phyloP scores from a whole-genome alignment of 2,888 invertebrate species.

The Sinotaia quadrata region DNA sequence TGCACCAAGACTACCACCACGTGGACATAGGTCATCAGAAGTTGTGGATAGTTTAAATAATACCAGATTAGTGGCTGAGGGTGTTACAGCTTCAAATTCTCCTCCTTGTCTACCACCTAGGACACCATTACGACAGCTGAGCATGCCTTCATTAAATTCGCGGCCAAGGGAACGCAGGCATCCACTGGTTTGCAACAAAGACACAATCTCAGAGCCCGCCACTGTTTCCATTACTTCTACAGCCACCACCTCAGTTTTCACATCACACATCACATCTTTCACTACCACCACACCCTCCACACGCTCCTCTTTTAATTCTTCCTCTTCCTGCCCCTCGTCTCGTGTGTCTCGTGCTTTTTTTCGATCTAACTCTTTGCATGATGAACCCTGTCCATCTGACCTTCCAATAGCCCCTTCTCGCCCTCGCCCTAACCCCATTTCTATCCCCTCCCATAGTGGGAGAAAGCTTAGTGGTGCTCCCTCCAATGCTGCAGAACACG shows the following conservation, averaged over 20 bases:
- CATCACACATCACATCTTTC: background rate
- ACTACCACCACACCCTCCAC: background rate
- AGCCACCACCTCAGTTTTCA: conserved; percentile 1
- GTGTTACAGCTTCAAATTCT: background rate
- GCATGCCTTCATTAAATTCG: conserved; percentile 73
- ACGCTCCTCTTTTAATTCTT: background rate
- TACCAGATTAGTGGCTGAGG: background rate
- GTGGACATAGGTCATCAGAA: conserved; percentile 15
- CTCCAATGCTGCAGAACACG: conserved; percentile 12
- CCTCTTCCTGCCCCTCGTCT: background rate
- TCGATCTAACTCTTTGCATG: conserved; percentile 23
- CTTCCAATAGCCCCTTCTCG: conserved; percentile 87
- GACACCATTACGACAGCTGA: conserved; percentile 21
- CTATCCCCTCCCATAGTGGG: conserved; percentile 53
- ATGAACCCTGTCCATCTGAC: conserved; percentile 21
- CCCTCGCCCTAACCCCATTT: conserved; percentile 74
- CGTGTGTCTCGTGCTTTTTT: background rate
- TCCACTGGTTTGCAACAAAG: conserved; percentile 77
- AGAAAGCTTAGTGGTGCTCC: conserved; percentile 36
- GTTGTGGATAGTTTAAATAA: background rate
- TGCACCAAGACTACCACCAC: conserved; percentile 16
- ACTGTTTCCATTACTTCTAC: background rate
- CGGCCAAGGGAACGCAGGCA: conserved; percentile 86
- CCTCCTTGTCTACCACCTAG: conserved; percentile 21
- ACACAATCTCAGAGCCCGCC: background rate